These are phyloP conservation scores for Tyria jacobaeae DNA, from an alignment of 2,888 invertebrate genomes.

Conservation along the genomic window DNA sequence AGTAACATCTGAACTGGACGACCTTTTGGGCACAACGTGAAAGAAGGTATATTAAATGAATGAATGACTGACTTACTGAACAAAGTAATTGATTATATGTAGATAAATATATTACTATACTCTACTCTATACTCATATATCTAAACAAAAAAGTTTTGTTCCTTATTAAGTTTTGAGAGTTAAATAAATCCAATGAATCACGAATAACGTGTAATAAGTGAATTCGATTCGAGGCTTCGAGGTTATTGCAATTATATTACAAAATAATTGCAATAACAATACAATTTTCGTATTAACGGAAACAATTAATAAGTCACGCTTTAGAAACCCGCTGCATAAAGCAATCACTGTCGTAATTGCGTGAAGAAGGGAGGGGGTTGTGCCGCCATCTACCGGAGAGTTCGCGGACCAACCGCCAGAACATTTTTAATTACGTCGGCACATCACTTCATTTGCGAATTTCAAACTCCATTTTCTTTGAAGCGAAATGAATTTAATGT, in stretches of 20 bases:
- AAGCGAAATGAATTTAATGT: conserved; percentile 37
- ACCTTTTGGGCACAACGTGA: too few species aligned
- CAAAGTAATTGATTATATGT: too few species aligned
- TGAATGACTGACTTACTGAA: too few species aligned
- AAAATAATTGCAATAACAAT: conserved; percentile 32
- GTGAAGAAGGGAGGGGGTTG: conserved; percentile 7
- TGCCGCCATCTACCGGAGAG: conserved; percentile 40
- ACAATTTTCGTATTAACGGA: conserved; percentile 51
- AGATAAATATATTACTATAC: too few species aligned
- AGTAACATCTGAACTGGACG: too few species aligned
- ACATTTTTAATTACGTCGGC: conserved; percentile 75
- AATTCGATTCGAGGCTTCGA: too few species aligned
- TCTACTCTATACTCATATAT: too few species aligned
- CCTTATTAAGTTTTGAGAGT: too few species aligned
- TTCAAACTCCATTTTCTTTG: conserved; percentile 54
- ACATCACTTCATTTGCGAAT: conserved; percentile 74
- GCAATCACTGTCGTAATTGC: conserved; percentile 65
- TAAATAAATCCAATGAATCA: too few species aligned
- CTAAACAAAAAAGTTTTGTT: too few species aligned
- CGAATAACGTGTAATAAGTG: too few species aligned
- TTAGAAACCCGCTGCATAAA: conserved; percentile 61
- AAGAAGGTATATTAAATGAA: too few species aligned
- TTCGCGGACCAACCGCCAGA: conserved; percentile 48
- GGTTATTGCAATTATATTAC: background rate
- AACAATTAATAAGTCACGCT: conserved; percentile 61